Percentiles rank a stretch among this genome's conserved stretches.
These are phyloP conservation scores for Podarcis cretensis DNA, from an alignment of 2,113 vertebrate species.

Conservation along the genomic window DNA sequence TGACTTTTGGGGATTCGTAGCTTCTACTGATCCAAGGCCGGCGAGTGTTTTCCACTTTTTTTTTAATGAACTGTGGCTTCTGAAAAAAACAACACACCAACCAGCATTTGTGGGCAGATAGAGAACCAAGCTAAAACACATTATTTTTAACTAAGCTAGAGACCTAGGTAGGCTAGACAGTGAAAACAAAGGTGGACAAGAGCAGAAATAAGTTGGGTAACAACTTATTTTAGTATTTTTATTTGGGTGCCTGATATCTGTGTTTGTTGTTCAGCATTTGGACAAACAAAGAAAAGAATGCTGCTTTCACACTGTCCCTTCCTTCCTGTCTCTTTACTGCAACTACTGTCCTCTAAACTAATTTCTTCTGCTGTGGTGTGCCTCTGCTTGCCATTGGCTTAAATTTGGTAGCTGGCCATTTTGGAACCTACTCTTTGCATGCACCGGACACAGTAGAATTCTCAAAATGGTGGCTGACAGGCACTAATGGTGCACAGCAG, in stretches of 20 bases:
- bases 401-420: neutral
- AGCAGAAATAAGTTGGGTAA: neutral
- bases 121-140: neutral
- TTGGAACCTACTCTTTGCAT: neutral
- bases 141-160: conserved; percentile 7
- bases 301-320: neutral
- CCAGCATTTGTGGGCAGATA: neutral
- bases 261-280: neutral
- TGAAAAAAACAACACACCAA: neutral
- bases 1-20: neutral
- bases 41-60: neutral
- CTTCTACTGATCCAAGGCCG: neutral
- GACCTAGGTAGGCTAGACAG: neutral
- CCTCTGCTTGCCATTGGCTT: neutral
- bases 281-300: neutral
- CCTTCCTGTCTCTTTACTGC: neutral
- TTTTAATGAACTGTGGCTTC: neutral
- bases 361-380: neutral
- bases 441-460: neutral
- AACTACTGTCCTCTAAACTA: no score
- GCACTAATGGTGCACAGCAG: neutral
- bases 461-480: neutral
- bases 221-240: neutral
- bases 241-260: neutral
- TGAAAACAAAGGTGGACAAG: neutral